A percentile compares a stretch with the other conserved stretches of the same genome.
These are phyloP conservation scores for Macrocentrus cingulum DNA, from an alignment of 1,140 invertebrate species.

Conservation along the genomic window DNA sequence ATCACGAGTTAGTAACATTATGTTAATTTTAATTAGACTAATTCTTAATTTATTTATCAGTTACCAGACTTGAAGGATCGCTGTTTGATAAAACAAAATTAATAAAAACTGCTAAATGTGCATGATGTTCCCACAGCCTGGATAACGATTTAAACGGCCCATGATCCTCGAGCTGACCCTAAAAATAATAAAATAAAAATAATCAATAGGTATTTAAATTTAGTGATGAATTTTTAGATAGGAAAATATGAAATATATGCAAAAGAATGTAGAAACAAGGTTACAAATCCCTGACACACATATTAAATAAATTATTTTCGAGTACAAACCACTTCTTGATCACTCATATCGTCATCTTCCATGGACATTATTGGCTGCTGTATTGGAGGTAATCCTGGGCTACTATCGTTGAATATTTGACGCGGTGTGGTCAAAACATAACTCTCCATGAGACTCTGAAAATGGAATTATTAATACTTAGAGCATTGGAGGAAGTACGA, in stretches of 20 bases:
- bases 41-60: too few relatives aligned
- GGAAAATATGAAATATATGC: conserved; percentile 5
- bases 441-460: conserved; percentile 42
- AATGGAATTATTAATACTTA: conserved; percentile 25
- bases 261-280: conserved; percentile 13
- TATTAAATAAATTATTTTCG: background rate
- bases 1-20: conserved; percentile 20
- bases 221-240: conserved; percentile 6
- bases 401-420: conserved; percentile 39
- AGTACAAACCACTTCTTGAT: conserved; percentile 72
- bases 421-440: conserved; percentile 41
- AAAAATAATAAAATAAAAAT: conserved; percentile 30
- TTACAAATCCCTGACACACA: conserved; percentile 3
- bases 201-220: conserved; percentile 17
- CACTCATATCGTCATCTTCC: conserved; percentile 91
- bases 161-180: conserved; percentile 73
- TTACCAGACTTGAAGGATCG: conserved; percentile 78
- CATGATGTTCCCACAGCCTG: conserved; percentile 71
- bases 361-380: conserved; percentile 87
- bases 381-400: conserved; percentile 49
- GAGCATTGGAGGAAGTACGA: background rate
- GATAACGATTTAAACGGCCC: conserved; percentile 78
- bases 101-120: conserved; percentile 85
- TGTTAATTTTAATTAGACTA: background rate
- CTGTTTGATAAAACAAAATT: conserved; percentile 85